These are phyloP conservation scores for Shargacucullia verbasci DNA, from an alignment of 2,888 invertebrate genomes.

Conservation along the genomic window DNA sequence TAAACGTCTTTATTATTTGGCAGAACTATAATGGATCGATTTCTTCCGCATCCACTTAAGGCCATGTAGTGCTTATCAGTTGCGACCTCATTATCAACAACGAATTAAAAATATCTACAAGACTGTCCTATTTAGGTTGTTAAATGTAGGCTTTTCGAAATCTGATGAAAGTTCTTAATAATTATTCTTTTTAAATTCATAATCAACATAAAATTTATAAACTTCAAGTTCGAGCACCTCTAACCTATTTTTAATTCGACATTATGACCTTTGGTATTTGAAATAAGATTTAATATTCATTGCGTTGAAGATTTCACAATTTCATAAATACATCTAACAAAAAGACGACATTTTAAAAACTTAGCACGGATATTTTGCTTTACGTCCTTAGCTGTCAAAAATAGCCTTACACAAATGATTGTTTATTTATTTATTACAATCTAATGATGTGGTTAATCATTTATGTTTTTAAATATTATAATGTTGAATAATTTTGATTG, in stretches of 20 bases:
- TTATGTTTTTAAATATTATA: slow-evolving; percentile 13
- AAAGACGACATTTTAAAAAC: slow-evolving; percentile 11
- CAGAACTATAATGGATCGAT: slow-evolving; percentile 69
- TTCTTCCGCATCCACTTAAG: slow-evolving; percentile 82
- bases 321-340: background rate
- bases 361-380: slow-evolving; percentile 9
- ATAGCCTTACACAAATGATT: slow-evolving; percentile 42
- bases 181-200: slow-evolving; percentile 12
- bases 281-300: slow-evolving; percentile 18
- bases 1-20: slow-evolving; percentile 69
- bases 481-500: slow-evolving; percentile 18
- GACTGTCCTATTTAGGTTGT: slow-evolving; percentile 71
- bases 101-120: slow-evolving; percentile 67
- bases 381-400: slow-evolving; percentile 52
- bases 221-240: slow-evolving; percentile 43
- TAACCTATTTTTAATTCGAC: slow-evolving; percentile 24
- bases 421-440: slow-evolving; percentile 19
- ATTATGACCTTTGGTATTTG: slow-evolving; percentile 30
- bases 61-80: slow-evolving; percentile 78
- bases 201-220: slow-evolving; percentile 13
- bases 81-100: slow-evolving; percentile 69
- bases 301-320: slow-evolving; percentile 10
- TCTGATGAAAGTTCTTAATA: slow-evolving; percentile 11
- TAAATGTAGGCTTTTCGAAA: slow-evolving; percentile 16
- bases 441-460: slow-evolving; percentile 39